Base-by-base conservation (phyloP, 2,888 invertebrate species). In the Drosophila diplacantha region DNA sequence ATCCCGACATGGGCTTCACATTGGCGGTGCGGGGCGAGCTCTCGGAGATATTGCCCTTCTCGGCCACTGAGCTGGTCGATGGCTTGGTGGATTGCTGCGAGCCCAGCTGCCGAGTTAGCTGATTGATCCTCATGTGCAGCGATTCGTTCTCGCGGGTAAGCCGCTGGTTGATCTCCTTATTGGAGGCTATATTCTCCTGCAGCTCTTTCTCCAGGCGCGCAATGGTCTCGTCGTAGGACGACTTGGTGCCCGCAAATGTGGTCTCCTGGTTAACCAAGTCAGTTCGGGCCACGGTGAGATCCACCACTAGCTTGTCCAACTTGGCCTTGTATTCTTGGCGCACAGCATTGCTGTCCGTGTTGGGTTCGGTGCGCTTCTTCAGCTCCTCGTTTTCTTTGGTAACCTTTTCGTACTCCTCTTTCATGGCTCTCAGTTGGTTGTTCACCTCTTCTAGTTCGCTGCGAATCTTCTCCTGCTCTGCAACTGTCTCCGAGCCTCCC, bases 1-100 rank as follows among this genome's bases (percentile, higher is more conserved):
- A 90, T 77, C 95, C 95, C 4, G 97, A 94, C 93, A 97, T 96
- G 0, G 97, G 97, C 87, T 96, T 96, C 41, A 97, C 97, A 85
- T 97, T 97, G 6, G 97, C 97, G 1, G 96, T 97, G 0, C 94
- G 92, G 1, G 91, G 91, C 12, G 86, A 85, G 4, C 87, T 86
- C 12, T 92, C 91, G 34, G 92, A 92, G 4, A 90, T 90, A 12
- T 90, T 90, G 3, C 90, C 88, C 81, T 92, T 92, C 52, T 92
- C 92, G 3, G 86, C 81, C 54, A 85, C 86, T 68, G 94, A 91
- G 75, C 93, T 92, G 3, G 92, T 91, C 38, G 92, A 91, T 20
- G 94, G 91, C 83, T 94, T 94, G 46, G 91, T 91, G 5, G 92
- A 92, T 70, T 93, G 91, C 69, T 91, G 91, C 41, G 89, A 87